Percentiles rank a stretch among this genome's conserved stretches.
Conservation (phyloP, 1,140 invertebrate genomes). For the Drosophila lowei region DNA sequence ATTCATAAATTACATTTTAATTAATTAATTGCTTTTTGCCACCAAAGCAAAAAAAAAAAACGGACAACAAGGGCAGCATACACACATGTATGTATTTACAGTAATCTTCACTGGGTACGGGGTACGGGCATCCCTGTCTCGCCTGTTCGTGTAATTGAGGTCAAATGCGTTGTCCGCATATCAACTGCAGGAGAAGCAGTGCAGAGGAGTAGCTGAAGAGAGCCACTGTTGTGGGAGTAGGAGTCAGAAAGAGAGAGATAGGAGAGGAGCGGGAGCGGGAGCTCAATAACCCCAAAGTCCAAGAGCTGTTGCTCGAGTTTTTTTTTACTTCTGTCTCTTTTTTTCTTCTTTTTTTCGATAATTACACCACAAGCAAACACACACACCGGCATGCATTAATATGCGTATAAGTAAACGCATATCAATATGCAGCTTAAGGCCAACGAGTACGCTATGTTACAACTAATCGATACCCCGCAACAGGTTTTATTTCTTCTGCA, state of each 20-base stretch:
- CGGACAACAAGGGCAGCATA: too few species aligned
- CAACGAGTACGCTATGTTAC: too few species aligned
- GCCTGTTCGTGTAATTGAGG: slow-evolving; percentile 32
- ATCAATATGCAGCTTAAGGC: slow-evolving; percentile 21
- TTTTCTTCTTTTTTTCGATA: slow-evolving; percentile 15
- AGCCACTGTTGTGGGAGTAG: background rate
- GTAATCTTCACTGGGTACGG: background rate
- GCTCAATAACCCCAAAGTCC: slow-evolving; percentile 31
- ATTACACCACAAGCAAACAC: slow-evolving; percentile 13
- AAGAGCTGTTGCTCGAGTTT: slow-evolving; percentile 27
- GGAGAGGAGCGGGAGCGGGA: slow-evolving; percentile 1
- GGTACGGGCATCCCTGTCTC: slow-evolving; percentile 24
- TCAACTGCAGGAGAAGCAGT: slow-evolving; percentile 28
- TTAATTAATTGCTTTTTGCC: slow-evolving; percentile 39
- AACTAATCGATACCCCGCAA: too few species aligned
- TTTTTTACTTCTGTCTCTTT: slow-evolving; percentile 24
- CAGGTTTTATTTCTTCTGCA: too few species aligned
- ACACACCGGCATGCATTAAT: background rate
- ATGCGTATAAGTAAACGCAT: background rate
- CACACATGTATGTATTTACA: background rate
- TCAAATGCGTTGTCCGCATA: slow-evolving; percentile 41
- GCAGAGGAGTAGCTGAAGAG: too few species aligned
- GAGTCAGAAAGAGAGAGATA: background rate
- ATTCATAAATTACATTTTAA: slow-evolving; percentile 47
- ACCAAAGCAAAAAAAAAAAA: slow-evolving; percentile 16